Conservation (phyloP, 2,888 invertebrate genomes). For the Synanthedon formicaeformis region DNA sequence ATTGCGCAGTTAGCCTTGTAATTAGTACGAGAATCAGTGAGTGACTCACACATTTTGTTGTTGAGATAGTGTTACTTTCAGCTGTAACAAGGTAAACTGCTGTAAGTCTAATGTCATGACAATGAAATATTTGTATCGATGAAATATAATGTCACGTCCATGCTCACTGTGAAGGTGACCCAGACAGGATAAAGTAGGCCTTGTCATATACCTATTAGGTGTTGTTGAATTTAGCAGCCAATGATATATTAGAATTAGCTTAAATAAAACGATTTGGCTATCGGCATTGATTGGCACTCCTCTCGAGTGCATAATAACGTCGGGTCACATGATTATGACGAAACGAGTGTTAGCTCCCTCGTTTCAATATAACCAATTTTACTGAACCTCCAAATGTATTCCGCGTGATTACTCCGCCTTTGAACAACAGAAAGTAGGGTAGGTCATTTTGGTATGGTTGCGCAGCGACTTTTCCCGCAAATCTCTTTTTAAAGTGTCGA, state of each 20-base stretch:
- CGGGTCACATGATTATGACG: conserved; percentile 36
- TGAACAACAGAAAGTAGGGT: conserved; percentile 5
- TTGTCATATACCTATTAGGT: too few species aligned
- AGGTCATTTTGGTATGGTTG: conserved; percentile 33
- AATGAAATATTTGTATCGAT: neutral
- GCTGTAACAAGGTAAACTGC: conserved; percentile 1
- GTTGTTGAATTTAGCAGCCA: neutral
- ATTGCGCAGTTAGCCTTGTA: too few species aligned
- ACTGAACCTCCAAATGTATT: conserved; percentile 7
- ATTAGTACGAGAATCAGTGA: too few species aligned
- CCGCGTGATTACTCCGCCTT: neutral
- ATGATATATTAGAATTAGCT: conserved; percentile 2
- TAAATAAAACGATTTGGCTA: conserved; percentile 20
- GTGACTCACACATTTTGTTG: neutral
- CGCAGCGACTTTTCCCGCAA: conserved; percentile 43
- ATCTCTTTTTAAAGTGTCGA: conserved; percentile 55
- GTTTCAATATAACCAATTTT: conserved; percentile 5
- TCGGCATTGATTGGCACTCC: conserved; percentile 29
- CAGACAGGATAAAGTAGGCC: too few species aligned
- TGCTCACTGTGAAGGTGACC: too few species aligned
- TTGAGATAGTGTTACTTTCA: neutral
- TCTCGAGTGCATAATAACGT: conserved; percentile 22
- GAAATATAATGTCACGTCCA: neutral
- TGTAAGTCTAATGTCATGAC: neutral
- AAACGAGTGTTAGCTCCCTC: conserved; percentile 25